phyloP scores from a whole-genome alignment of 2,797 vertebrate genomes.

The Apogon hyalosoma region DNA sequence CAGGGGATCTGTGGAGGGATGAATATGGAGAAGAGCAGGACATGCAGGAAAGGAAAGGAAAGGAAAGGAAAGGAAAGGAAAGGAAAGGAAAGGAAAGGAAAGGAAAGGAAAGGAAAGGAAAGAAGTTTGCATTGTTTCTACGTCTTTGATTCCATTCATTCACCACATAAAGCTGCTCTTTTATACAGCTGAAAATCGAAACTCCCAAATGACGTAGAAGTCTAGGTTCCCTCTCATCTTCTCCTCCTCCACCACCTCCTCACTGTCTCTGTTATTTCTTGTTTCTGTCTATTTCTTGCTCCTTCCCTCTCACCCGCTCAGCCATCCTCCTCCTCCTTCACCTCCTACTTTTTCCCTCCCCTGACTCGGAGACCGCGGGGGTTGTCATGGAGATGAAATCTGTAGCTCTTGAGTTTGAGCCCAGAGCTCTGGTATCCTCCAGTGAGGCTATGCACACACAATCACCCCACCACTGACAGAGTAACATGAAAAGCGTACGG shows the following conservation, averaged over 20 bases:
- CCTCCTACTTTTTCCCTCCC: conserved; percentile 67
- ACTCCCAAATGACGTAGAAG: conserved; percentile 43
- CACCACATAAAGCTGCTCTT: conserved; percentile 4
- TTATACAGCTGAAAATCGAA: conserved; percentile 6
- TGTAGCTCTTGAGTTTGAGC: conserved; percentile 67
- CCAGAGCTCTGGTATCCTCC: conserved; percentile 60
- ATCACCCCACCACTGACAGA: conserved; percentile 44
- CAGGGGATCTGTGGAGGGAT: not conserved
- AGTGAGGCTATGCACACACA: conserved; percentile 54
- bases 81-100: not conserved
- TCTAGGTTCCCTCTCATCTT: conserved; percentile 37
- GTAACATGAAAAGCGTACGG: conserved; percentile 30
- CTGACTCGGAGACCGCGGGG: conserved; percentile 57
- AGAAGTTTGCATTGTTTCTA: no score
- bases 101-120: not conserved
- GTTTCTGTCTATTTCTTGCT: conserved; percentile 18
- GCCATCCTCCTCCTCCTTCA: conserved; percentile 60
- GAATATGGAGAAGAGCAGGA: not conserved
- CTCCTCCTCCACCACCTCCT: conserved; percentile 15
- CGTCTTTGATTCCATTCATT: conserved; percentile 13
- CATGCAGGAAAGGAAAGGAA: not conserved
- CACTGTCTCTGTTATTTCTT: conserved; percentile 16
- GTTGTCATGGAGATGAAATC: conserved; percentile 81
- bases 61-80: not conserved
- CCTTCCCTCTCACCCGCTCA: conserved; percentile 54